Evolutionary conservation across 64 coral and sea anemone species (phyloP).

Genomic region (Anthopleura sola): DNA sequence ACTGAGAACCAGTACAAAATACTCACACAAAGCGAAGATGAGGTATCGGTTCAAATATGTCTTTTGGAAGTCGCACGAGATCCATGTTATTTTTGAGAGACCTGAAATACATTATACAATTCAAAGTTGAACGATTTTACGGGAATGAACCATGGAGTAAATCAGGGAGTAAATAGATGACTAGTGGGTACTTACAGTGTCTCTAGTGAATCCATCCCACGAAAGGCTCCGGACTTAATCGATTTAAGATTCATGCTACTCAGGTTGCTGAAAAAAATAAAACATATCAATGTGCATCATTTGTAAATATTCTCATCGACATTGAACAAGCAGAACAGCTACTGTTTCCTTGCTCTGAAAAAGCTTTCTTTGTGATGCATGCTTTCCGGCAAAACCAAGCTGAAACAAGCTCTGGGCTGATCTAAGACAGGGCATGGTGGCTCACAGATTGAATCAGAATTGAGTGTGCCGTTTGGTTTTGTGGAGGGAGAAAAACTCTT

Average conservation of each 20-base stretch:
- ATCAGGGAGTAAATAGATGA: too few relatives aligned
- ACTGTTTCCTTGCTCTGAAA: too few relatives aligned
- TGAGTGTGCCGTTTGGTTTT: too few relatives aligned
- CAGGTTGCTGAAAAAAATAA: slow-evolving; percentile 33
- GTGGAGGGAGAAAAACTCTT: too few relatives aligned
- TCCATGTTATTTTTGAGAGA: slow-evolving; percentile 37
- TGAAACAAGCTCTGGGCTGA: too few relatives aligned
- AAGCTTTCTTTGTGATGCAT: too few relatives aligned
- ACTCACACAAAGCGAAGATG: not conserved
- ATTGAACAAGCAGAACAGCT: too few relatives aligned
- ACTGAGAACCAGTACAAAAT: not conserved
- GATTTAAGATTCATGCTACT: slow-evolving; percentile 16
- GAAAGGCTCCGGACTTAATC: slow-evolving; percentile 29
- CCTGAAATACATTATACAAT: not conserved
- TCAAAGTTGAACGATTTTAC: not conserved
- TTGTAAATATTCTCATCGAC: not conserved
- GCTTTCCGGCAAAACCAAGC: too few relatives aligned
- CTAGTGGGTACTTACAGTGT: slow-evolving; percentile 22
- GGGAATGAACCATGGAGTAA: too few relatives aligned
- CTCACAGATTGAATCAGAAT: too few relatives aligned
- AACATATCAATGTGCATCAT: not conserved
- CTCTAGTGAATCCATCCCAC: slow-evolving; percentile 41
- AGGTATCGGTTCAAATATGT: not conserved
- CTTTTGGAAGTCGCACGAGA: slow-evolving; percentile 19
- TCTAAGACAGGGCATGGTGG: too few relatives aligned